A percentile compares a stretch with the other conserved stretches of the same genome.
These are phyloP conservation scores for Linepithema humile DNA, from an alignment of 1,140 invertebrate species.

Conservation along the genomic window DNA sequence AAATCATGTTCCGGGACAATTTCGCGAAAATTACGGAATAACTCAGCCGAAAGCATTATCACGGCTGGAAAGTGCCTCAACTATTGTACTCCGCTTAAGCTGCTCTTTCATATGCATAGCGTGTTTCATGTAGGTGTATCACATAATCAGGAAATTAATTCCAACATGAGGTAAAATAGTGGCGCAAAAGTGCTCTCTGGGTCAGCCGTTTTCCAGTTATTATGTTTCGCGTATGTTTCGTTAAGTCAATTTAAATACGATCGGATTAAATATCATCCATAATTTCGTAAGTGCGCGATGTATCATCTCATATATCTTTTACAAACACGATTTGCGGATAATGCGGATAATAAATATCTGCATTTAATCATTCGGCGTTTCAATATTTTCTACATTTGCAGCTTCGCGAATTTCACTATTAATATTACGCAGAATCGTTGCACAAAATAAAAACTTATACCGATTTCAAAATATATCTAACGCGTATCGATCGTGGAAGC, in stretches of 20 bases:
- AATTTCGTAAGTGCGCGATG: neutral
- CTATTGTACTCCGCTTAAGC: slow-evolving; percentile 72
- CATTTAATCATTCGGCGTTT: neutral
- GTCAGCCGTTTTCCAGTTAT: slow-evolving; percentile 18
- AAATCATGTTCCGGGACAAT: slow-evolving; percentile 69
- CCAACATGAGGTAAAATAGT: slow-evolving; percentile 44
- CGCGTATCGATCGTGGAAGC: neutral
- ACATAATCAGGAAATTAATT: slow-evolving; percentile 71
- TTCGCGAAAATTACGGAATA: slow-evolving; percentile 73
- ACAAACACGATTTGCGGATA: neutral
- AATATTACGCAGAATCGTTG: neutral
- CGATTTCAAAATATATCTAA: slow-evolving; percentile 13
- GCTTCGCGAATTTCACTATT: slow-evolving; percentile 13
- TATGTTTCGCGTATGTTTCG: neutral
- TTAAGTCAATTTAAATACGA: slow-evolving; percentile 20
- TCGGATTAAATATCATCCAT: neutral
- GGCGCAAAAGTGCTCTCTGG: neutral
- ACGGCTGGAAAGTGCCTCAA: slow-evolving; percentile 62
- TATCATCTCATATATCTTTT: neutral
- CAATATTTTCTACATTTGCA: neutral
- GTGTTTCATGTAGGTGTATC: slow-evolving; percentile 62
- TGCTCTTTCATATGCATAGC: slow-evolving; percentile 68
- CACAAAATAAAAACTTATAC: neutral
- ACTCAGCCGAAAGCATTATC: slow-evolving; percentile 69
- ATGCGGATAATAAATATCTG: slow-evolving; percentile 1